Conservation (phyloP, 35 echinoderm and acorn worm genomes). For the Acanthaster planci region DNA sequence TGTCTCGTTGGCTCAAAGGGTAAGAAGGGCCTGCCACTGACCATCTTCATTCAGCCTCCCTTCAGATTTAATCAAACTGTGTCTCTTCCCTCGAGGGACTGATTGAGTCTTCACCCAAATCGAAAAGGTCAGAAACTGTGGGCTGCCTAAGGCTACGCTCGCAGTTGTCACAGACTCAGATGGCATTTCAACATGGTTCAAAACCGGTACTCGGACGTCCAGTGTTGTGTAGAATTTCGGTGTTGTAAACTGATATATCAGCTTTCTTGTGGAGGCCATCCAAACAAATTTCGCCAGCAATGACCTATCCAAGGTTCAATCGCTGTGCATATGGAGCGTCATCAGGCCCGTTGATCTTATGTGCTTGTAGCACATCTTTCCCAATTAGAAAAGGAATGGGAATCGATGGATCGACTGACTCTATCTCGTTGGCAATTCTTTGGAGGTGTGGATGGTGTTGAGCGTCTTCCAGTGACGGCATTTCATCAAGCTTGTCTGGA, state of each 20-base stretch:
- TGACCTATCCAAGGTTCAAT: constrained; percentile 26
- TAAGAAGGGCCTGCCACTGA: too few relatives aligned
- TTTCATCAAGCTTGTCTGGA: not conserved
- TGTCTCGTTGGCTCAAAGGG: too few relatives aligned
- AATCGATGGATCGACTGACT: not conserved
- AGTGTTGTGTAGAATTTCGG: not conserved
- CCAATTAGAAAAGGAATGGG: constrained; percentile 23
- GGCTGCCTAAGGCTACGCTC: too few relatives aligned
- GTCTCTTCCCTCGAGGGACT: too few relatives aligned
- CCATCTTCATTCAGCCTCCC: too few relatives aligned
- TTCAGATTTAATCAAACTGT: too few relatives aligned
- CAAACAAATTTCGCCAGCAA: constrained; percentile 19
- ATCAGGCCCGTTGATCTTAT: constrained; percentile 36
- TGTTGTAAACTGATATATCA: not conserved
- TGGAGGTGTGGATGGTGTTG: constrained; percentile 5
- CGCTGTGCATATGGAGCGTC: constrained; percentile 39
- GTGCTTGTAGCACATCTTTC: constrained; percentile 1
- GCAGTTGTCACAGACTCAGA: too few relatives aligned
- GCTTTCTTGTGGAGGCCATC: not conserved
- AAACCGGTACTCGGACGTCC: not conserved
- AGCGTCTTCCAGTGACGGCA: not conserved
- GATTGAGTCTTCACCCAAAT: too few relatives aligned
- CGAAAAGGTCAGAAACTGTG: too few relatives aligned
- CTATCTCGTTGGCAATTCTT: constrained; percentile 5
- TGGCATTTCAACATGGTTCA: too few relatives aligned